Percentiles rank a stretch among this genome's conserved stretches.
Evolutionary conservation across 2,888 invertebrate genomes (phyloP).

Genomic region (Heliconius erato): DNA sequence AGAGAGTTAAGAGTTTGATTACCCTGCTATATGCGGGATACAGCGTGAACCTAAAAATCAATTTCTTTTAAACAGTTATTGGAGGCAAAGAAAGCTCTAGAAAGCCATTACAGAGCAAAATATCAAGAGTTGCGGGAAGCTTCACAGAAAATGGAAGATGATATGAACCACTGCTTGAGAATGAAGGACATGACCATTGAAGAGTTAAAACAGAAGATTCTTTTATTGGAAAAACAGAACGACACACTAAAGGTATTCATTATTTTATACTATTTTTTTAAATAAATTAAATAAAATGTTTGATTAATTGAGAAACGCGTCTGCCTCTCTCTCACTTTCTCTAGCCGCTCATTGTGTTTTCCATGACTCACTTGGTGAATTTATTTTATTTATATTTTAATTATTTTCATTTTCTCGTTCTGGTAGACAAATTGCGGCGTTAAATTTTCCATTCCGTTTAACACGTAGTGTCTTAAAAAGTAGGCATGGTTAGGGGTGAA

Average conservation of each 20-base stretch:
- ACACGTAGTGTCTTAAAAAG: too few species aligned
- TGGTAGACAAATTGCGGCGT: too few species aligned
- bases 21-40: background rate
- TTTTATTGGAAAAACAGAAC: slow-evolving; percentile 73
- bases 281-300: background rate
- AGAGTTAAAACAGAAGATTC: slow-evolving; percentile 74
- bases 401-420: too few species aligned
- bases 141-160: slow-evolving; percentile 85
- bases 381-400: too few species aligned
- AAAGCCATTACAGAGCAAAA: slow-evolving; percentile 86
- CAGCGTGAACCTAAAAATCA: background rate
- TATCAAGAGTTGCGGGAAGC: slow-evolving; percentile 86
- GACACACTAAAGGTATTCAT: slow-evolving; percentile 68
- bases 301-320: background rate
- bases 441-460: too few species aligned
- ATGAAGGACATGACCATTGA: slow-evolving; percentile 78
- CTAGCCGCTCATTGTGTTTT: too few species aligned
- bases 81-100: slow-evolving; percentile 86
- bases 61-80: slow-evolving; percentile 65
- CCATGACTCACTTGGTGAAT: too few species aligned
- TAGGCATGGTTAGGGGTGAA: too few species aligned
- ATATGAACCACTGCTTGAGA: slow-evolving; percentile 84
- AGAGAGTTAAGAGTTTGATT: background rate
- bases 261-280: background rate
- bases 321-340: too few species aligned